A percentile compares a stretch with the other conserved stretches of the same genome.
Conservation (phyloP, 2,797 vertebrate species). For the Acropternis orthonyx region DNA sequence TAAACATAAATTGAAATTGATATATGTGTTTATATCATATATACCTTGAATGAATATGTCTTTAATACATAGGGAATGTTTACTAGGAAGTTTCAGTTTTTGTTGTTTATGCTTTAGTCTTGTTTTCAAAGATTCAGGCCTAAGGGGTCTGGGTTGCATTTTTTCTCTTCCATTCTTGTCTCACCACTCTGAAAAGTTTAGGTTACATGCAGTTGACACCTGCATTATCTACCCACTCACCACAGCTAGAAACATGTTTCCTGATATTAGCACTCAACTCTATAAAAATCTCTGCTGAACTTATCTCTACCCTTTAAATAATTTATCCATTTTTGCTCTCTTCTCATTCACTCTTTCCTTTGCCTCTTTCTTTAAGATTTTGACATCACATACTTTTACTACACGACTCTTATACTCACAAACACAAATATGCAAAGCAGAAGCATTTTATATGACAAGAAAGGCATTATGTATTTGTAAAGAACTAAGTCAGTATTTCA, state of each 20-base stretch:
- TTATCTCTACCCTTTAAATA: not conserved
- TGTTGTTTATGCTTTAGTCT: not conserved
- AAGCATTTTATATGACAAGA: not conserved
- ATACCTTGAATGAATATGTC: not conserved
- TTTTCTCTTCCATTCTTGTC: not conserved
- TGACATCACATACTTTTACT: not conserved
- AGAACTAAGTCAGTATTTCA: not conserved
- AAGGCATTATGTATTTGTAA: not conserved
- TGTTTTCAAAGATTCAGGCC: not conserved
- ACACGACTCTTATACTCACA: rapidly evolving
- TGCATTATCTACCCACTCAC: not conserved
- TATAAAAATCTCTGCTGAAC: not conserved
- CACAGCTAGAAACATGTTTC: not conserved
- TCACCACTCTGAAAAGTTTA: not conserved
- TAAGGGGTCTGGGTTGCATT: not conserved
- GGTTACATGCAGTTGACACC: not conserved
- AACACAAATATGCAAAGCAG: not conserved
- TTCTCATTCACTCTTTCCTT: not conserved
- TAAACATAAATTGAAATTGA: not conserved
- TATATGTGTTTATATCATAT: not conserved
- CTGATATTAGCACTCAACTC: not conserved
- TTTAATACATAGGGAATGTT: not conserved
- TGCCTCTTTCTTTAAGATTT: not conserved
- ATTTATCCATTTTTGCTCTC: not conserved
- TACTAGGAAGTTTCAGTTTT: not conserved